Conservation (phyloP, 2,888 invertebrate genomes). For the Osmoderma eremita region DNA sequence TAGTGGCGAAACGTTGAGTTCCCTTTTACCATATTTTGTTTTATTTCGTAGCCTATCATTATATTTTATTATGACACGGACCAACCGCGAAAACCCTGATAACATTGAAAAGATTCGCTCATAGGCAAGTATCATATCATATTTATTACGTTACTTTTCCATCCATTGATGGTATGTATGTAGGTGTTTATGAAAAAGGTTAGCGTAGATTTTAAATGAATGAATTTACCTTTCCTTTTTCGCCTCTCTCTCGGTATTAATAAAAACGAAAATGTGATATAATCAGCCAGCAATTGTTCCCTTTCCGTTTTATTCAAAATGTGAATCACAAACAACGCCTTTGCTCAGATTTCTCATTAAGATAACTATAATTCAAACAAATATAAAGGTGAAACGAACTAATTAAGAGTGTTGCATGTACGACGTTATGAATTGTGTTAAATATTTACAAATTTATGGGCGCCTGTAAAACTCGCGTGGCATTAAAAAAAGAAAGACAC, state of each 20-base stretch:
- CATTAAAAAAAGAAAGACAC: constrained; percentile 25
- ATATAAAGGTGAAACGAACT: constrained; percentile 35
- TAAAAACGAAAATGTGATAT: constrained; percentile 28
- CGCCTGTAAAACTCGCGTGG: constrained; percentile 34
- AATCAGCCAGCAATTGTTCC: constrained; percentile 30
- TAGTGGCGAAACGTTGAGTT: no score
- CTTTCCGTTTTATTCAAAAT: constrained; percentile 34
- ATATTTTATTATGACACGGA: no score
- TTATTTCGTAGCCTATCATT: no score
- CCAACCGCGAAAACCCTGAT: no score
- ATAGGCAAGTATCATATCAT: no score
- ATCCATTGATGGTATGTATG: no score
- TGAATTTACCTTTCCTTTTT: constrained; percentile 15
- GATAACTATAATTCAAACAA: constrained; percentile 40
- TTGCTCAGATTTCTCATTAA: constrained; percentile 38
- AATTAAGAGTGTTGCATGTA: constrained; percentile 36
- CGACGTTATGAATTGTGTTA: constrained; percentile 35
- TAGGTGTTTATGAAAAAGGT: no score
- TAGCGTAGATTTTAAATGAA: constrained; percentile 13
- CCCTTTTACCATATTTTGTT: no score
- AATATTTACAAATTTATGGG: constrained; percentile 38
- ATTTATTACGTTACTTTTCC: no score
- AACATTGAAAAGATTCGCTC: no score
- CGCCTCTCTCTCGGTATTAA: constrained; percentile 1
- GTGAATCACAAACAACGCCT: constrained; percentile 34